Evolutionary conservation across 2,797 vertebrate genomes (phyloP).

Genomic region (Gadopsis marmoratus): DNA sequence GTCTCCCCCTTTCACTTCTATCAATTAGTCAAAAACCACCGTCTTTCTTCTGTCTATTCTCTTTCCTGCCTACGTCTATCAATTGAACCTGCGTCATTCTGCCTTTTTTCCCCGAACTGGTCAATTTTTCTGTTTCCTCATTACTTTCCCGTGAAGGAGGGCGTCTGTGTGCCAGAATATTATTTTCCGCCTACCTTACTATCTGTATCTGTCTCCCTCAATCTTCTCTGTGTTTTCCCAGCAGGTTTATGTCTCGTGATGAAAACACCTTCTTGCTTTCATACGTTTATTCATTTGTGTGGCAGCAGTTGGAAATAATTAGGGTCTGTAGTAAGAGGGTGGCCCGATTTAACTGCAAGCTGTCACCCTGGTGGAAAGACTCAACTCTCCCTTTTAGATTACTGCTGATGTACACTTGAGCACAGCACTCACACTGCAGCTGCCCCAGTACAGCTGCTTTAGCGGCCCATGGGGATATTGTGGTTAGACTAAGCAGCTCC

Average conservation of each 20-base stretch:
- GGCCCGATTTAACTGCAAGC: background rate
- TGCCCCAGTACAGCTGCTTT: conserved; percentile 31
- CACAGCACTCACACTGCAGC: background rate
- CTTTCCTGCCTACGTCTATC: conserved; percentile 29
- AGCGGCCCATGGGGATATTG: conserved; percentile 31
- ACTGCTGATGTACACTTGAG: conserved; percentile 16
- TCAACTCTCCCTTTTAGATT: conserved; percentile 4
- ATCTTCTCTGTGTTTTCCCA: background rate
- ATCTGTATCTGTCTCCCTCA: background rate
- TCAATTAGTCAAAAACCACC: conserved; percentile 45
- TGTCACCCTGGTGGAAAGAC: background rate
- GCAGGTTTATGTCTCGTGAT: background rate
- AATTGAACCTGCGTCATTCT: conserved; percentile 22
- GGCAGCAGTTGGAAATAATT: background rate
- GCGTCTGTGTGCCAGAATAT: background rate
- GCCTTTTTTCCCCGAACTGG: conserved; percentile 4
- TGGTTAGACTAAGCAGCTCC: conserved; percentile 46
- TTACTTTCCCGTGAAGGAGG: conserved; percentile 39
- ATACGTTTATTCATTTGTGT: background rate
- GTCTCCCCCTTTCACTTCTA: conserved; percentile 29
- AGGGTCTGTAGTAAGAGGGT: background rate
- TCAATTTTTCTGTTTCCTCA: background rate
- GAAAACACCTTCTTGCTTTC: background rate
- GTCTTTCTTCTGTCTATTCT: conserved; percentile 29
- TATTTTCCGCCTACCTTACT: background rate